phyloP scores from a whole-genome alignment of 1,140 invertebrate genomes.

The Octopus sinensis region DNA sequence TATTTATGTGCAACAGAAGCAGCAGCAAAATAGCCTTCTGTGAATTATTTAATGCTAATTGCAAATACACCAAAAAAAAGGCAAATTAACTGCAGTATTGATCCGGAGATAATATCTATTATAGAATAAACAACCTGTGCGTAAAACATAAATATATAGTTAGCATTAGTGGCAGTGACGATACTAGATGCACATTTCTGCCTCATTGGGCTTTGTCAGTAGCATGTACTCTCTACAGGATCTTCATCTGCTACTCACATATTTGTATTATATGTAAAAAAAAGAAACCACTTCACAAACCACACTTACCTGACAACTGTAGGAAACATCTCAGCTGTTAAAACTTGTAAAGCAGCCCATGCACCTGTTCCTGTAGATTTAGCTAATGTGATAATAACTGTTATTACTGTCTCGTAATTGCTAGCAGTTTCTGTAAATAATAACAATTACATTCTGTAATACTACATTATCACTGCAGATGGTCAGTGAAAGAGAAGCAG shows the following conservation, averaged over 20 bases:
- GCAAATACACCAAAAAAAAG: no score
- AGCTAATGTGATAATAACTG: slow-evolving; percentile 40
- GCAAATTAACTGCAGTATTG: no score
- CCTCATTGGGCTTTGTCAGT: not conserved
- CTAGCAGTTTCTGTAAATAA: no score
- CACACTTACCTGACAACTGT: slow-evolving; percentile 45
- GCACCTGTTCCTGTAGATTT: slow-evolving; percentile 47
- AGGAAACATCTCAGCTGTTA: slow-evolving; percentile 48
- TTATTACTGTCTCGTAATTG: slow-evolving; percentile 16
- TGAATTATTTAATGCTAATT: no score
- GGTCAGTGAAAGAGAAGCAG: no score
- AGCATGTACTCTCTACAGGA: not conserved
- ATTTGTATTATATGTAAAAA: not conserved
- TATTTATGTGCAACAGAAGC: no score
- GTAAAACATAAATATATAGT: not conserved
- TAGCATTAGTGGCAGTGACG: not conserved
- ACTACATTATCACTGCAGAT: no score
- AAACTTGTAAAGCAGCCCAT: slow-evolving; percentile 48
- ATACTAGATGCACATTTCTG: not conserved
- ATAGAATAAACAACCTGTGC: not conserved
- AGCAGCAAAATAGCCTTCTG: no score
- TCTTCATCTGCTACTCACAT: not conserved
- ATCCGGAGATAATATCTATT: not conserved
- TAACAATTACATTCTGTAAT: no score
- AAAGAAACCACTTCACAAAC: not conserved